Conservation (phyloP, 2,113 vertebrate species). For the Aldabrachelys gigantea region DNA sequence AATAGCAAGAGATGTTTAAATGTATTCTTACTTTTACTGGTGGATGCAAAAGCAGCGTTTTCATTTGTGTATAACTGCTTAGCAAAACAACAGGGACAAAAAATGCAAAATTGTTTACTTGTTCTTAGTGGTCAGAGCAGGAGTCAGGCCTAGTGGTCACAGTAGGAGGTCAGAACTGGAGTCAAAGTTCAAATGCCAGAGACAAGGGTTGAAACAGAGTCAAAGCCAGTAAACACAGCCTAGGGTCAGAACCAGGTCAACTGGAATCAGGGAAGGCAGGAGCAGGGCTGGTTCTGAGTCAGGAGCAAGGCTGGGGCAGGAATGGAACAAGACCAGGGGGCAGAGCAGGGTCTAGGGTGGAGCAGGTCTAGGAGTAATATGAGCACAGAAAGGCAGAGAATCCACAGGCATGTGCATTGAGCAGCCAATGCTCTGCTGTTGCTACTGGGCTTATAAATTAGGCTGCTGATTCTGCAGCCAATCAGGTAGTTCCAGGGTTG, state of each 20-base stretch:
- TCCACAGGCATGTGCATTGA: neutral
- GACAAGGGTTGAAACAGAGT: neutral
- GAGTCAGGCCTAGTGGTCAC: no score
- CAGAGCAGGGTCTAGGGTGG: no score
- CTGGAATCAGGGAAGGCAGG: neutral
- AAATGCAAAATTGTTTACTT: neutral
- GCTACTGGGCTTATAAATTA: neutral
- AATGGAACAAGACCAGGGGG: neutral
- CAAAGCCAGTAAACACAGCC: neutral
- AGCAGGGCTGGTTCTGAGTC: neutral
- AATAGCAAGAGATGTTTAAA: rapidly evolving
- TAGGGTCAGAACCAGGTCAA: neutral
- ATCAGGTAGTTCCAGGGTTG: neutral
- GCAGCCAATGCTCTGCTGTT: neutral
- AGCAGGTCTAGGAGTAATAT: neutral
- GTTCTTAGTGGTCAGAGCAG: neutral
- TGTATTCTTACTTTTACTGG: neutral
- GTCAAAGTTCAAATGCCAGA: neutral
- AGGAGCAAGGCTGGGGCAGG: neutral
- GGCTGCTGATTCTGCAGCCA: neutral
- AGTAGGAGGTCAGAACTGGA: no score
- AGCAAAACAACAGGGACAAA: neutral
- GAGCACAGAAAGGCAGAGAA: neutral
- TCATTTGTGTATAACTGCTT: neutral
- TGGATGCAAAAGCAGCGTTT: neutral